Evolutionary conservation across 2,888 invertebrate species (phyloP).

Genomic region (Andrena camellia): DNA sequence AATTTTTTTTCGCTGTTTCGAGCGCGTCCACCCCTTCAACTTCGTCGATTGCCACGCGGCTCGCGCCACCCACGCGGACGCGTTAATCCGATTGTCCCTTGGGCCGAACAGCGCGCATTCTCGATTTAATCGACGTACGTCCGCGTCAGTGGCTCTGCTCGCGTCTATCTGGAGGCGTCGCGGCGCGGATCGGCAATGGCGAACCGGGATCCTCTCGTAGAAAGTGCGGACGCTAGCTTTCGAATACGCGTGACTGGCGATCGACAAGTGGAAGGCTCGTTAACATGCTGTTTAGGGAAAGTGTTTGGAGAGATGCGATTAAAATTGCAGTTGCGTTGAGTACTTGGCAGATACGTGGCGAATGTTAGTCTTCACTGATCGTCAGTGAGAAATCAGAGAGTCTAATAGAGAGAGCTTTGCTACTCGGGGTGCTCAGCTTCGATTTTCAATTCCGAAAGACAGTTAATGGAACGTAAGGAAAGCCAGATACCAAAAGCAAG

Average conservation of each 20-base stretch:
- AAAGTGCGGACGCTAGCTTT: too few relatives aligned
- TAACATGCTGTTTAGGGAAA: background rate
- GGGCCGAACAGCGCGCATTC: background rate
- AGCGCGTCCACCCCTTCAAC: conserved; percentile 76
- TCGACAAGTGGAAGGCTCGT: background rate
- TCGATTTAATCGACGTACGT: background rate
- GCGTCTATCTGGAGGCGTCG: conserved; percentile 31
- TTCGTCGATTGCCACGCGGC: conserved; percentile 42
- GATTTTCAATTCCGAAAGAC: conserved; percentile 1
- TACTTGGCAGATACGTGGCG: background rate
- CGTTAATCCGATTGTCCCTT: background rate
- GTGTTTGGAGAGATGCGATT: background rate
- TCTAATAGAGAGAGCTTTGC: background rate
- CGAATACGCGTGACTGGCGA: background rate
- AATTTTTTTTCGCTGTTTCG: conserved; percentile 29
- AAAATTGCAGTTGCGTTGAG: background rate
- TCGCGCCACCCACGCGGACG: conserved; percentile 29
- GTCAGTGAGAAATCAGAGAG: background rate
- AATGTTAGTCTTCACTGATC: background rate
- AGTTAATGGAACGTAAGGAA: conserved; percentile 16
- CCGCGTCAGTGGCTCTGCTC: conserved; percentile 31
- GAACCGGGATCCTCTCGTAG: too few relatives aligned
- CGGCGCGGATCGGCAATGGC: conserved; percentile 30
- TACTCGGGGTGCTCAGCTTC: too few relatives aligned
- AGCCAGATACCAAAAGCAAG: conserved; percentile 6